Percentiles rank a stretch among this genome's conserved stretches.
phyloP scores from a whole-genome alignment of 2,113 vertebrate species.

The Anser brachyrhynchus region DNA sequence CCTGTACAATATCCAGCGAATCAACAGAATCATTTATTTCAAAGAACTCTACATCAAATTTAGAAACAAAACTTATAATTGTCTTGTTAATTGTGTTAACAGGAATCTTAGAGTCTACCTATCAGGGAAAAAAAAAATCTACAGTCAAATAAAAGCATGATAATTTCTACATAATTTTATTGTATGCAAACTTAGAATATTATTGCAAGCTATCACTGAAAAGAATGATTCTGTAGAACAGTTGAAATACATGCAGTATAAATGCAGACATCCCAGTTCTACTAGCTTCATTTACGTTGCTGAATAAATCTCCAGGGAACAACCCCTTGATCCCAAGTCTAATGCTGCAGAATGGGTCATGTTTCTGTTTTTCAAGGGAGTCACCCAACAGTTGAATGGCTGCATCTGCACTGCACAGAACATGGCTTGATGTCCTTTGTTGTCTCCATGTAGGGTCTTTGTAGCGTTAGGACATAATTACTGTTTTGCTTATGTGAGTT shows the following conservation, averaged over 20 bases:
- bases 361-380: neutral
- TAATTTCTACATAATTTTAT: neutral
- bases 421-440: neutral
- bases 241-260: neutral
- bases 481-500: neutral
- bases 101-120: neutral
- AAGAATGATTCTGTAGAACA: neutral
- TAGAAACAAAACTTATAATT: neutral
- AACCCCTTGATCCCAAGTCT: neutral
- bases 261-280: neutral
- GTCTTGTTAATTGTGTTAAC: neutral
- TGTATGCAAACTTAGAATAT: neutral
- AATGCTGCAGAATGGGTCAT: neutral
- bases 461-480: neutral
- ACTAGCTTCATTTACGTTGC: neutral
- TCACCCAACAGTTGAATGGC: fast-evolving
- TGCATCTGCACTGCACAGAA: neutral
- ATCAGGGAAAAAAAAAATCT: neutral
- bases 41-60: neutral
- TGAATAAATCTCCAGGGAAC: neutral
- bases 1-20: neutral
- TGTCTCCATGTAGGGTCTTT: neutral
- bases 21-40: neutral
- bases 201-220: neutral
- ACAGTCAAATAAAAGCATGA: fast-evolving